Conservation (phyloP, 2,797 vertebrate genomes). For the Oreochromis grahami region DNA sequence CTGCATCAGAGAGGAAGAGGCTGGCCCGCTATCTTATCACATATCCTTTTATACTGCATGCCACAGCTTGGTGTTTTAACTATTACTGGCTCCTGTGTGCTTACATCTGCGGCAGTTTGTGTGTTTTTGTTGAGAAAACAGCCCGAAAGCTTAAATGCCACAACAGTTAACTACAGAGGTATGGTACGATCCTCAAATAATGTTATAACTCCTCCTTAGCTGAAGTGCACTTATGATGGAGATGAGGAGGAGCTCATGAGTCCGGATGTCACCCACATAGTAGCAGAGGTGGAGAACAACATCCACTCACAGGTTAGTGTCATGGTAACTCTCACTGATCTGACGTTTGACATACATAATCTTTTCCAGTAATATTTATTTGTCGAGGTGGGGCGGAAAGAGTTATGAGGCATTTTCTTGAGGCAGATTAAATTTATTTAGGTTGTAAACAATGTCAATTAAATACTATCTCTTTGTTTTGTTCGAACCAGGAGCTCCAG, state of each 20-base stretch:
- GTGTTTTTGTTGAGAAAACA: neutral
- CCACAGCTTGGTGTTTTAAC: neutral
- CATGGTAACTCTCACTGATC: neutral
- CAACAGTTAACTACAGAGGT: neutral
- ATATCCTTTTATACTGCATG: conserved; percentile 72
- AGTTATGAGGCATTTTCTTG: neutral
- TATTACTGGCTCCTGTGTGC: neutral
- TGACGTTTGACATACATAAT: neutral
- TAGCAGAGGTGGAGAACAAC: conserved; percentile 70
- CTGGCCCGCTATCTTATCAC: conserved; percentile 77
- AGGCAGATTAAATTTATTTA: neutral
- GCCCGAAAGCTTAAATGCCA: neutral
- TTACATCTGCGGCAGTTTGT: neutral
- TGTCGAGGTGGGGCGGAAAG: neutral
- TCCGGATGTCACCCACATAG: conserved; percentile 77
- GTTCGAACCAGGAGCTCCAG: conserved; percentile 68
- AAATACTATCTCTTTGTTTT: neutral
- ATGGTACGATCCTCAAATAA: neutral
- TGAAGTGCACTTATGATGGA: conserved; percentile 74
- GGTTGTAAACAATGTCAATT: neutral
- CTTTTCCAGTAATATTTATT: neutral
- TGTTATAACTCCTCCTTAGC: conserved; percentile 65
- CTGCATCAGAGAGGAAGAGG: conserved; percentile 71
- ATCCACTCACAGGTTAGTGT: conserved; percentile 67
- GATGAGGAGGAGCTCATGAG: conserved; percentile 77